Conservation (phyloP, 2,113 vertebrate species). For the Pomatorhinus ruficollis region DNA sequence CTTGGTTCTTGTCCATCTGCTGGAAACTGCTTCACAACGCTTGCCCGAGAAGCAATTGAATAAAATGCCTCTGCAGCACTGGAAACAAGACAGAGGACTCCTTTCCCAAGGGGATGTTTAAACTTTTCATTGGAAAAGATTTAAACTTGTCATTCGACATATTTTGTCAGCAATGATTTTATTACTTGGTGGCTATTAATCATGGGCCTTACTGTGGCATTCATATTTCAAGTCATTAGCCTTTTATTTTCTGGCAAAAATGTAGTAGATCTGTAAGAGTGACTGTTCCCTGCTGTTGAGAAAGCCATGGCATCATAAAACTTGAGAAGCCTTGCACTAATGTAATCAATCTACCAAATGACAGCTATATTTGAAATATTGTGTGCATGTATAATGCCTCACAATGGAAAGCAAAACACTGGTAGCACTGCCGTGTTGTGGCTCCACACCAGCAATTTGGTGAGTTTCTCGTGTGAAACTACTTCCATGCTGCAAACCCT, state of each 20-base stretch:
- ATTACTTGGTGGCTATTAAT: constrained; percentile 55
- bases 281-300: constrained; percentile 21
- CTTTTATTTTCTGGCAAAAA: constrained; percentile 55
- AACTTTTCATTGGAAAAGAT: constrained; percentile 61
- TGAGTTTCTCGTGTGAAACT: neutral
- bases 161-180: constrained; percentile 61
- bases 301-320: constrained; percentile 52
- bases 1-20: neutral
- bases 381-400: neutral
- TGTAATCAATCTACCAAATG: constrained; percentile 28
- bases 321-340: constrained; percentile 34
- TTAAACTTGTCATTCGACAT: constrained; percentile 47
- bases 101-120: constrained; percentile 40
- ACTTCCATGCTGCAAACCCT: neutral
- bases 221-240: constrained; percentile 52
- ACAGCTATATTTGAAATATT: constrained; percentile 11
- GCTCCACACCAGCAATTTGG: neutral
- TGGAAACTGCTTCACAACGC: neutral
- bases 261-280: constrained; percentile 36
- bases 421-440: neutral
- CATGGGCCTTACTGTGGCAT: constrained; percentile 32
- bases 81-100: constrained; percentile 31
- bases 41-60: constrained; percentile 3
- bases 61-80: neutral
- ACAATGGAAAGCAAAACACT: neutral